Percentiles rank a stretch among this genome's conserved stretches.
These are phyloP conservation scores for Chloroceryle aenea DNA, from an alignment of 2,113 vertebrate species.

Conservation along the genomic window DNA sequence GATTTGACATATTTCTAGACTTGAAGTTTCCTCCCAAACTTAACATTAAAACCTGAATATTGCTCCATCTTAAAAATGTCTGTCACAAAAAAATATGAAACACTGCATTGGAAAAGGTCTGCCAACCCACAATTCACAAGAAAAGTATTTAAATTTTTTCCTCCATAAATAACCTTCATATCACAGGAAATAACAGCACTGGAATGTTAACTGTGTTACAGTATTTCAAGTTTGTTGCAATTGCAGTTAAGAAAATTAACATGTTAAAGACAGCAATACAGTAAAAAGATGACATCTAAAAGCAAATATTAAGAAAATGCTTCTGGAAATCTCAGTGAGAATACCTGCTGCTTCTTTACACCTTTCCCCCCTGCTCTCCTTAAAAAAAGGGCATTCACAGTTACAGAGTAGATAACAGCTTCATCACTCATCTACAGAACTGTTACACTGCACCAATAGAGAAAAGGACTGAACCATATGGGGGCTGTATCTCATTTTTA, in stretches of 20 bases:
- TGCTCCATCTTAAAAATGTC: neutral
- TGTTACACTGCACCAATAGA: neutral
- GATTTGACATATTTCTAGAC: neutral
- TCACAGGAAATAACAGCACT: neutral
- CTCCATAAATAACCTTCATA: neutral
- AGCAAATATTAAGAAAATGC: neutral
- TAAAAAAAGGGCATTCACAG: neutral
- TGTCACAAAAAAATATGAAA: neutral
- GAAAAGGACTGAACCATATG: neutral
- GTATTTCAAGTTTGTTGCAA: neutral
- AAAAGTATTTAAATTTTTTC: neutral
- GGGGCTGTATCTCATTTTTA: neutral
- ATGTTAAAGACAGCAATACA: neutral
- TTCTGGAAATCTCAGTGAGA: neutral
- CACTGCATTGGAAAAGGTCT: neutral
- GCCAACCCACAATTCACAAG: neutral
- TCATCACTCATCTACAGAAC: neutral
- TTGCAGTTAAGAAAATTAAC: neutral
- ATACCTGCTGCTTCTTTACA: neutral
- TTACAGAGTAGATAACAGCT: neutral
- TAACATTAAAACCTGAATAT: neutral
- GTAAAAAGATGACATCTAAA: neutral
- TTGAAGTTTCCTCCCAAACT: neutral
- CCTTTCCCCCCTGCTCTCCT: rapidly evolving
- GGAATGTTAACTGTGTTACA: slow-evolving; percentile 1